These are phyloP conservation scores for Mesitornis unicolor DNA, from an alignment of 2,113 vertebrate species.

Conservation along the genomic window DNA sequence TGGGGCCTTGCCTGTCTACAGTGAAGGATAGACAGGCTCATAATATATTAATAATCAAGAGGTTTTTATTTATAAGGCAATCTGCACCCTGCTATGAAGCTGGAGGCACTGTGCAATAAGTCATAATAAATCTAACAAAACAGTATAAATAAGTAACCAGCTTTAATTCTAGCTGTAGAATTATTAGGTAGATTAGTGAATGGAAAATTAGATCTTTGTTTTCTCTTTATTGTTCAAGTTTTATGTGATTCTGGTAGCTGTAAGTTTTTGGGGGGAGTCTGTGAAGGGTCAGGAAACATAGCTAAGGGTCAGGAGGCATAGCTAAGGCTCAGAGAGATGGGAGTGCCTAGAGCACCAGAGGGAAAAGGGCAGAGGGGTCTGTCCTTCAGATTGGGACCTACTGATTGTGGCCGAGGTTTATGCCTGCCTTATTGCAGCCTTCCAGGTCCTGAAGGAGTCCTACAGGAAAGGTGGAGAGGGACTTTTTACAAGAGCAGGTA, in stretches of 20 bases:
- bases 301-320: too few relatives aligned
- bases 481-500: too few relatives aligned
- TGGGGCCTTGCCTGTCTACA: not conserved
- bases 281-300: not conserved
- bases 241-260: not conserved
- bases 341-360: fast-evolving
- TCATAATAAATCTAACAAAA: not conserved
- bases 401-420: fast-evolving
- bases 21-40: not conserved
- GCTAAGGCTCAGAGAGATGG: not conserved
- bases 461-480: too few relatives aligned
- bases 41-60: not conserved
- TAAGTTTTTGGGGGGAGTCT: not conserved
- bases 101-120: not conserved
- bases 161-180: not conserved
- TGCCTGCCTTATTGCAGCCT: too few relatives aligned
- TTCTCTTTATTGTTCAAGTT: not conserved
- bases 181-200: not conserved
- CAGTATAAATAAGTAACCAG: not conserved
- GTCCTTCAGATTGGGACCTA: not conserved
- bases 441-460: too few relatives aligned
- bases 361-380: not conserved
- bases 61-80: not conserved
- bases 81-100: not conserved
- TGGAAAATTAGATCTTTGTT: not conserved